These are phyloP conservation scores for Drosophila nigrodunni DNA, from an alignment of 1,140 invertebrate species.

Conservation along the genomic window DNA sequence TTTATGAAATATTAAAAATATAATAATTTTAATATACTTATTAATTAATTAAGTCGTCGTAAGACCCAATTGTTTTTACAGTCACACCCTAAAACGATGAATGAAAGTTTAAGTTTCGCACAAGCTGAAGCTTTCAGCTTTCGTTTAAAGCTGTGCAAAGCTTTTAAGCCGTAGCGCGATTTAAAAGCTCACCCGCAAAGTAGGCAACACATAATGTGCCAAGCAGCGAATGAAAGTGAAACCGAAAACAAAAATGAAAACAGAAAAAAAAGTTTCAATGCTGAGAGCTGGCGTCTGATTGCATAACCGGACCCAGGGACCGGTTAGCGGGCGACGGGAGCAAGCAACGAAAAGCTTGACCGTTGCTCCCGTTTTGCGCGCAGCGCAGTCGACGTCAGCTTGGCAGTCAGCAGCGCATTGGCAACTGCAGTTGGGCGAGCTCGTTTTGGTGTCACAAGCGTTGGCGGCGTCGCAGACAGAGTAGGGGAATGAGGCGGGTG, in stretches of 20 bases:
- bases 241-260: constrained; percentile 52
- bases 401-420: not conserved
- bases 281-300: constrained; percentile 42
- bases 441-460: constrained; percentile 64
- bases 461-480: constrained; percentile 18
- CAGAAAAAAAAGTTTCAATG: constrained; percentile 28
- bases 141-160: not conserved
- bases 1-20: no score
- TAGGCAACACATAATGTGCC: constrained; percentile 23
- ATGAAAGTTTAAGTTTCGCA: not conserved
- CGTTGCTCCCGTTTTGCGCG: constrained; percentile 57
- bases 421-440: constrained; percentile 68
- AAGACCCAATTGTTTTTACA: no score
- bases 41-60: no score
- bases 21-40: no score
- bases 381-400: constrained; percentile 4
- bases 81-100: no score
- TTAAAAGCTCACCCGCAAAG: constrained; percentile 49
- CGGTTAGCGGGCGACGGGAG: constrained; percentile 16
- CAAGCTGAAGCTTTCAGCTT: not conserved
- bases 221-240: constrained; percentile 75
- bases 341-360: constrained; percentile 33
- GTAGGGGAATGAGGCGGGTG: not conserved
- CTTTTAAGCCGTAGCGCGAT: not conserved
- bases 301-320: constrained; percentile 52